Evolutionary conservation across 2,888 invertebrate species (phyloP).

Genomic region (Plutella xylostella): DNA sequence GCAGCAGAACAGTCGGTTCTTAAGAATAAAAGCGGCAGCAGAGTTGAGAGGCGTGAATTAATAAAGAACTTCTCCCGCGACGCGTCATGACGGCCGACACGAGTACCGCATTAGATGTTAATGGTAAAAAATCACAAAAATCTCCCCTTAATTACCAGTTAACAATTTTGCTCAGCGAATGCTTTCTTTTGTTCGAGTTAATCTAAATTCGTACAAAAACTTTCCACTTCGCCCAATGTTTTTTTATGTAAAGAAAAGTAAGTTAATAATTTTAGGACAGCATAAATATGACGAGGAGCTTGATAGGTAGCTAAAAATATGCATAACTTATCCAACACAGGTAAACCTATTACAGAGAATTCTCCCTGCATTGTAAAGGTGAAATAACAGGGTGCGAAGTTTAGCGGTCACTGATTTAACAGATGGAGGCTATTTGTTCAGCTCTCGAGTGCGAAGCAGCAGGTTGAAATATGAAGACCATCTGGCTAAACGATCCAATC

Average conservation of each 20-base stretch:
- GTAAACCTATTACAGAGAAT: too few species aligned
- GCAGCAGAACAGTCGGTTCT: neutral
- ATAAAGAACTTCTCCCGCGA: constrained; percentile 65
- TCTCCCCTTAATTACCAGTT: constrained; percentile 12
- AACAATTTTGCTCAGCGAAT: constrained; percentile 2
- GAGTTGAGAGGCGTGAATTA: constrained; percentile 60
- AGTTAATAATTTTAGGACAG: neutral
- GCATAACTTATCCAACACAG: neutral
- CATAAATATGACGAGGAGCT: too few species aligned
- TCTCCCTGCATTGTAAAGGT: too few species aligned
- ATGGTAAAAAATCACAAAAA: constrained; percentile 44
- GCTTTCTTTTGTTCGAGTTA: constrained; percentile 1
- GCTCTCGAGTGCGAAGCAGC: constrained; percentile 43
- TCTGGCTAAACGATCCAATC: constrained; percentile 62
- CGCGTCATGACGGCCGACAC: constrained; percentile 67
- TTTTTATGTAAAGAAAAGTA: neutral
- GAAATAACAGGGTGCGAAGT: constrained; percentile 20
- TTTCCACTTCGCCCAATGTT: neutral
- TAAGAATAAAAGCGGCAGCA: constrained; percentile 37
- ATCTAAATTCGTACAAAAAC: neutral
- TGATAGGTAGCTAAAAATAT: neutral
- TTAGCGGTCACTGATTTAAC: constrained; percentile 27
- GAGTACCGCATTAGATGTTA: constrained; percentile 64
- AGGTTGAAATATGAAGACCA: constrained; percentile 58
- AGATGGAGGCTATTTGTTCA: constrained; percentile 52